Evolutionary conservation across 2,113 vertebrate genomes (phyloP).

Genomic region (Acanthisitta chloris): DNA sequence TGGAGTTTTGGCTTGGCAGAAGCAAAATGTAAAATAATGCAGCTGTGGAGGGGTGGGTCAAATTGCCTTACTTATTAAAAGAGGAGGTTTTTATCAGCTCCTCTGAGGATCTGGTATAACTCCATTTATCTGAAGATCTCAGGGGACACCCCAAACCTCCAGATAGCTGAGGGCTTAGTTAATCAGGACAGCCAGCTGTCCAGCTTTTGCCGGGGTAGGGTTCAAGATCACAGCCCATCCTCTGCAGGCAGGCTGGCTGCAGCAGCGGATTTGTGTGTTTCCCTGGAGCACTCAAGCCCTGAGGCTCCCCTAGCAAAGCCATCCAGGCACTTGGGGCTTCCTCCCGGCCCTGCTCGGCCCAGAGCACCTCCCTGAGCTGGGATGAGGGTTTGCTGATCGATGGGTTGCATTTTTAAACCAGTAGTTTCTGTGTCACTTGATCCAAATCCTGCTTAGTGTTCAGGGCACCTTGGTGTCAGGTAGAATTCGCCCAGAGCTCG

Average conservation of each 20-base stretch:
- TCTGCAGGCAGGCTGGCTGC: neutral
- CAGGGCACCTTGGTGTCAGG: neutral
- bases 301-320: neutral
- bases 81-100: constrained; percentile 41
- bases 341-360: neutral
- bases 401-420: neutral
- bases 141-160: neutral
- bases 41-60: neutral
- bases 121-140: constrained; percentile 48
- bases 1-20: neutral
- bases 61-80: constrained; percentile 51
- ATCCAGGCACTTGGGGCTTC: neutral
- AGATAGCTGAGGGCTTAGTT: constrained; percentile 35
- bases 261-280: neutral
- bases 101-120: neutral
- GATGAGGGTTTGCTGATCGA: neutral
- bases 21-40: constrained; percentile 31
- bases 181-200: constrained; percentile 63
- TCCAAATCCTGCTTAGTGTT: neutral
- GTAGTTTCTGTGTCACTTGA: neutral
- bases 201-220: neutral
- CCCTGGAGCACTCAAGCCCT: neutral
- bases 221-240: constrained; percentile 2
- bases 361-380: neutral
- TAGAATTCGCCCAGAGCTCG: neutral